Percentiles rank a stretch among this genome's conserved stretches.
phyloP scores from a whole-genome alignment of 2,797 vertebrate species.

The Hydrolagus colliei region DNA sequence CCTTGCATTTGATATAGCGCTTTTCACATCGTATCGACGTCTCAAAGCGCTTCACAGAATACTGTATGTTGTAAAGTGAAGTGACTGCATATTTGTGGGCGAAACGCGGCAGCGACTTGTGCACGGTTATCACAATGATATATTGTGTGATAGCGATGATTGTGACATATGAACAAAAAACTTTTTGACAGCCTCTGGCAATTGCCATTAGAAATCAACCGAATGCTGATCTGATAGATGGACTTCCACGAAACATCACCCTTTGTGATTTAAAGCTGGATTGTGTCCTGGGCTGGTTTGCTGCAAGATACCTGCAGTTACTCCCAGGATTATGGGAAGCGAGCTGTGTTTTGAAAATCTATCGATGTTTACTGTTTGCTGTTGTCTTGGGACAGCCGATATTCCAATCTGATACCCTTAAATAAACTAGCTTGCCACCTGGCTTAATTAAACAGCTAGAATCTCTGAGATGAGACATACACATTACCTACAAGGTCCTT shows the following conservation, averaged over 20 bases:
- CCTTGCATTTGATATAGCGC: too few relatives aligned
- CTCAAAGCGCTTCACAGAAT: too few relatives aligned
- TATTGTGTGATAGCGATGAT: not conserved
- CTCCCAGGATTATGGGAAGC: conserved; percentile 16
- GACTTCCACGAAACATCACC: not conserved
- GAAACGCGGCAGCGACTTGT: too few relatives aligned
- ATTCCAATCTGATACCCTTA: conserved; percentile 23
- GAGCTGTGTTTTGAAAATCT: conserved; percentile 8
- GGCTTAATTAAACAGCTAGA: conserved; percentile 18
- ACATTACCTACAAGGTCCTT: conserved; percentile 2
- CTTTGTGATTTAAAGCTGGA: not conserved
- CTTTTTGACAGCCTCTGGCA: not conserved
- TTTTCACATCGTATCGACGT: too few relatives aligned
- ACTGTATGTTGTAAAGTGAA: too few relatives aligned
- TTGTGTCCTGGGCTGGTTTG: not conserved
- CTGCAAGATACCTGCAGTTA: not conserved
- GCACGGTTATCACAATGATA: too few relatives aligned
- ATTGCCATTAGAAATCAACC: not conserved
- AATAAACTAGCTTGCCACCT: conserved; percentile 20
- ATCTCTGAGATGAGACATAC: conserved; percentile 14
- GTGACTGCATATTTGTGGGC: too few relatives aligned
- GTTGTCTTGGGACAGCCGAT: conserved; percentile 20
- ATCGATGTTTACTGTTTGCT: conserved; percentile 24
- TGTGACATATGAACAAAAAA: not conserved
- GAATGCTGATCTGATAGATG: not conserved